These are phyloP conservation scores for Cheilosia vulpina DNA, from an alignment of 2,888 invertebrate genomes.

Conservation along the genomic window DNA sequence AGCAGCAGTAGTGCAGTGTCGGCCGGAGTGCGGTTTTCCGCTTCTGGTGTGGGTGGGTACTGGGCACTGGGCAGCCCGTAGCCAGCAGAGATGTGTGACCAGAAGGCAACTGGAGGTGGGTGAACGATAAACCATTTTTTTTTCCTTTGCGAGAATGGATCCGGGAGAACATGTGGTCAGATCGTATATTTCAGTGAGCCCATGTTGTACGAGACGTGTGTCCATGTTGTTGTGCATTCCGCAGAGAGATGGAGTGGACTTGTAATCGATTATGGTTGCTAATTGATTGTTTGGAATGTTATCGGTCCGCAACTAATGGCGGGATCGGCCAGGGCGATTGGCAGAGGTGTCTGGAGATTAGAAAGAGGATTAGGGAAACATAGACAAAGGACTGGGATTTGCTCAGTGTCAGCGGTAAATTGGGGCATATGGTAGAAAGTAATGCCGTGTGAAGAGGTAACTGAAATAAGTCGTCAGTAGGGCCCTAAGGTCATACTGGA, in stretches of 20 bases:
- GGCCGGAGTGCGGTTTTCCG: constrained; percentile 23
- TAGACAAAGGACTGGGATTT: too few species aligned
- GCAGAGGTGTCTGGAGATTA: too few species aligned
- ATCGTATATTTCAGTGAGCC: constrained; percentile 50
- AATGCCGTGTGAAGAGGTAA: too few species aligned
- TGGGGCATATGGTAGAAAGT: too few species aligned
- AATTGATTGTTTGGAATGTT: constrained; percentile 59
- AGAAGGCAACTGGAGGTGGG: constrained; percentile 60
- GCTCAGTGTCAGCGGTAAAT: too few species aligned
- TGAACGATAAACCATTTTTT: constrained; percentile 63
- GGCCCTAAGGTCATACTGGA: too few species aligned
- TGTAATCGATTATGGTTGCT: constrained; percentile 65
- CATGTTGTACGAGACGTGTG: constrained; percentile 55
- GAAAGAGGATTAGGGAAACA: too few species aligned
- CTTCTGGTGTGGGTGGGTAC: constrained; percentile 35
- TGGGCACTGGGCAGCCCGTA: not conserved
- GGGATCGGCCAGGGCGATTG: too few species aligned
- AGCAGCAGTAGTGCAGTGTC: constrained; percentile 53
- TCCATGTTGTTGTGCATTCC: constrained; percentile 45
- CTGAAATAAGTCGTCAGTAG: too few species aligned
- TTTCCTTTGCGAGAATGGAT: constrained; percentile 61
- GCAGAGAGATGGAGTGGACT: constrained; percentile 52
- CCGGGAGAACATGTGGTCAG: constrained; percentile 65
- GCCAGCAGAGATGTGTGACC: constrained; percentile 62
- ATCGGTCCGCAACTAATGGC: not conserved